phyloP scores from a whole-genome alignment of 2,888 invertebrate genomes.

The Zelleria hepariella region DNA sequence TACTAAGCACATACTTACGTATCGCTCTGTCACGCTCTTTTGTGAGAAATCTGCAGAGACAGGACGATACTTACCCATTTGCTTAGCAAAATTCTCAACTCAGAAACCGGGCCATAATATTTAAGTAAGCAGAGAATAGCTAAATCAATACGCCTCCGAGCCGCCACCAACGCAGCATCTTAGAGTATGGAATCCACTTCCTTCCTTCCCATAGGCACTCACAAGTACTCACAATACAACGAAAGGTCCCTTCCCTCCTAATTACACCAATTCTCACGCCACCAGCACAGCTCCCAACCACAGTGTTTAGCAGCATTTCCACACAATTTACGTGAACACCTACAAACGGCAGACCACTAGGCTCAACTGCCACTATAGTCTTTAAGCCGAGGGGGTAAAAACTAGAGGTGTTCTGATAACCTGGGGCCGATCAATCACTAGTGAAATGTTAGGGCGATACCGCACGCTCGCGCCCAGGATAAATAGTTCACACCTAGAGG shows the following conservation, averaged over 20 bases:
- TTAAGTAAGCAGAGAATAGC: too few species aligned
- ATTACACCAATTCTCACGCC: neutral
- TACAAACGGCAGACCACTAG: neutral
- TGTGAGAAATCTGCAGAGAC: too few species aligned
- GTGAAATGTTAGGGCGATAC: slow-evolving; percentile 5
- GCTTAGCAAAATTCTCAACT: too few species aligned
- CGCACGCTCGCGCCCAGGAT: slow-evolving; percentile 6
- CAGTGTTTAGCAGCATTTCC: neutral
- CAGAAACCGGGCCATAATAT: too few species aligned
- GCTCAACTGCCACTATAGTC: neutral
- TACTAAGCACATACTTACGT: too few species aligned
- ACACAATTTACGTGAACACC: neutral
- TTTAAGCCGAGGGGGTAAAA: neutral
- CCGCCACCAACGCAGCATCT: too few species aligned
- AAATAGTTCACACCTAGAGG: slow-evolving; percentile 10
- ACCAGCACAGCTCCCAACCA: neutral
- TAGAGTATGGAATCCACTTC: too few species aligned
- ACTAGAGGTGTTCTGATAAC: neutral
- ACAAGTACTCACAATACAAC: neutral
- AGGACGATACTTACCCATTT: too few species aligned
- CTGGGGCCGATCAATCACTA: neutral
- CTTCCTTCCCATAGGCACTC: neutral
- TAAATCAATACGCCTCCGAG: too few species aligned
- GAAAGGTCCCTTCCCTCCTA: too few species aligned
- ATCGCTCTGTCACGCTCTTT: too few species aligned